Conservation (phyloP, 53 echinoderm and acorn worm species). For the Actinopyga echinites region DNA sequence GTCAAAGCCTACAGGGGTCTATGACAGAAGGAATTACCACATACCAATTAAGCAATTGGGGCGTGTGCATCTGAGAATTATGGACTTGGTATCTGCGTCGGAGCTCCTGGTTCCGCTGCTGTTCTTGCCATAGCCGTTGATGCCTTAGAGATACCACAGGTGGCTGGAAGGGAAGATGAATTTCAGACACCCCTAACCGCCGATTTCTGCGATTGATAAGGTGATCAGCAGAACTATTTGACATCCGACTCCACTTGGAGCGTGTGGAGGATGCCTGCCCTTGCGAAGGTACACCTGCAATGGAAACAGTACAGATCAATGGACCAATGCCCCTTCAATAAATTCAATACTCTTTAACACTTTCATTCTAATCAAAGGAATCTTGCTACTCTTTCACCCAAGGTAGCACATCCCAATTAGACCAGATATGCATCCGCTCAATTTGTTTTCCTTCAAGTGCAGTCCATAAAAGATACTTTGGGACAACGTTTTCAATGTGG, state of each 20-base stretch:
- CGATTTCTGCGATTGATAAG: slow-evolving; percentile 29
- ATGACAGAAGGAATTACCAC: neutral
- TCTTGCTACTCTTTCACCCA: no score
- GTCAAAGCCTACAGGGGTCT: no score
- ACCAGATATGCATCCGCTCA: no score
- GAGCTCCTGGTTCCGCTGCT: slow-evolving; percentile 80
- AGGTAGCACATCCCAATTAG: no score
- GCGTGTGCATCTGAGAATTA: slow-evolving; percentile 11
- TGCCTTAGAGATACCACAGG: slow-evolving; percentile 71
- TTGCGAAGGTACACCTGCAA: neutral
- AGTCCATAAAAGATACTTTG: no score
- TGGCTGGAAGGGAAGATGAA: slow-evolving; percentile 77
- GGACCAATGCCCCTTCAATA: no score
- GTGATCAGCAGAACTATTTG: neutral
- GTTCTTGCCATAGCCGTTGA: slow-evolving; percentile 74
- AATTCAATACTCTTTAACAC: no score
- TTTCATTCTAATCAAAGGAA: no score
- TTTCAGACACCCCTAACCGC: slow-evolving; percentile 70
- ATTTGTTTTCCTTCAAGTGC: no score
- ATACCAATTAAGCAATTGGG: slow-evolving; percentile 1
- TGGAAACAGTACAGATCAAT: neutral
- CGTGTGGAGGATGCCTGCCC: slow-evolving; percentile 21
- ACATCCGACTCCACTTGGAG: slow-evolving; percentile 17
- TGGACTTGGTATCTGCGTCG: slow-evolving; percentile 54
- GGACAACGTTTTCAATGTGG: no score